Conservation (phyloP, 2,797 vertebrate species). For the Catostomus latipinnis region DNA sequence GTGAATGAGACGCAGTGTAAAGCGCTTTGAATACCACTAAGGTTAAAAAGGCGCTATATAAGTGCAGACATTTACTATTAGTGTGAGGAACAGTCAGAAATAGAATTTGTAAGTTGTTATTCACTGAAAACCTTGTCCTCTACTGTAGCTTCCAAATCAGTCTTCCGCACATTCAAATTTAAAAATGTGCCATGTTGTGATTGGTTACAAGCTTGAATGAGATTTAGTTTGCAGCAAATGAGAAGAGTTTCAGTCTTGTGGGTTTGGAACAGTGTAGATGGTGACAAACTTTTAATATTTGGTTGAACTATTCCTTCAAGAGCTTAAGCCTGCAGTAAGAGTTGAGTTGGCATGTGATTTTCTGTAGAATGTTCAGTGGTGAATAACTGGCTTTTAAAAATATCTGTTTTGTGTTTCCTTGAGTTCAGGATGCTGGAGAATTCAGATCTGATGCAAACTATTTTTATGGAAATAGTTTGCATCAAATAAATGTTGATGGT, state of each 20-base stretch:
- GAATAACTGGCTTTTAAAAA: conserved; percentile 5
- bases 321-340: neutral
- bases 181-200: neutral
- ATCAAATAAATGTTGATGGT: conserved; percentile 56
- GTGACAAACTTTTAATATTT: neutral
- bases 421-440: conserved; percentile 2
- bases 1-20: too few species aligned
- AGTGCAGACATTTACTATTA: too few species aligned
- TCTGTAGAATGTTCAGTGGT: conserved; percentile 6
- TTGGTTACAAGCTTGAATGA: neutral
- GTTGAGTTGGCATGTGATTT: neutral
- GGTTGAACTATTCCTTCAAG: neutral
- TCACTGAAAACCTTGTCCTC: too few species aligned
- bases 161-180: neutral
- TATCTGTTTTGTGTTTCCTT: conserved; percentile 26
- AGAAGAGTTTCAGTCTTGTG: neutral
- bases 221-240: neutral
- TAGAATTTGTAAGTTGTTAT: too few species aligned
- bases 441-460: neutral
- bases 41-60: too few species aligned
- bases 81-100: too few species aligned
- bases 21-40: too few species aligned
- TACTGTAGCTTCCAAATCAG: too few species aligned
- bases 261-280: neutral
- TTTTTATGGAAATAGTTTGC: conserved; percentile 1